Percentiles rank a stretch among this genome's conserved stretches.
These are phyloP conservation scores for Cheiracanthium punctorium DNA, from an alignment of 2,888 invertebrate species.

Conservation along the genomic window DNA sequence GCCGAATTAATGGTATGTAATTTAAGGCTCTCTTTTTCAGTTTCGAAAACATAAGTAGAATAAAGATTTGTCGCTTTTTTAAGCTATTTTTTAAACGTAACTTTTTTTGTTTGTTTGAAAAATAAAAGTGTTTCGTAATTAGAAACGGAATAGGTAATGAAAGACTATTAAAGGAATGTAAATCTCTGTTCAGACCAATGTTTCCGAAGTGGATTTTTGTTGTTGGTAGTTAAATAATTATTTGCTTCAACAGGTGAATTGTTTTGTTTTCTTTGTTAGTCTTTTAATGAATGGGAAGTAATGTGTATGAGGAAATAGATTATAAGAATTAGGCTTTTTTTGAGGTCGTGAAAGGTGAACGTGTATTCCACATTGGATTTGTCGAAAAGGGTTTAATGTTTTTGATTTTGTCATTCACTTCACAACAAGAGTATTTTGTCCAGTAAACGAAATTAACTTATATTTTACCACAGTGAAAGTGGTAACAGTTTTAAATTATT, in stretches of 20 bases:
- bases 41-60: constrained; percentile 20
- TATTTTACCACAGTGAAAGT: no score
- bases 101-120: constrained; percentile 16
- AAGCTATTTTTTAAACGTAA: neutral
- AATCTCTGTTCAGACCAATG: neutral
- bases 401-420: no score
- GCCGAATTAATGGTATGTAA: constrained; percentile 50
- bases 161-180: neutral
- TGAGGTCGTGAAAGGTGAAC: neutral
- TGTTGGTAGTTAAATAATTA: neutral
- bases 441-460: no score
- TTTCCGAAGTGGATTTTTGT: neutral
- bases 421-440: no score
- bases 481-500: no score
- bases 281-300: neutral
- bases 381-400: no score
- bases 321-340: neutral
- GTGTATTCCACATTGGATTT: neutral
- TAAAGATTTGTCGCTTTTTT: constrained; percentile 31
- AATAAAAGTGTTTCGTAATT: constrained; percentile 30
- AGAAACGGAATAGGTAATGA: constrained; percentile 21
- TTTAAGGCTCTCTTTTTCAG: constrained; percentile 8
- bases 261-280: neutral
- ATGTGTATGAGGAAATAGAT: neutral
- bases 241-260: neutral